phyloP scores from a whole-genome alignment of 2,113 vertebrate species.

The Uria aalge region DNA sequence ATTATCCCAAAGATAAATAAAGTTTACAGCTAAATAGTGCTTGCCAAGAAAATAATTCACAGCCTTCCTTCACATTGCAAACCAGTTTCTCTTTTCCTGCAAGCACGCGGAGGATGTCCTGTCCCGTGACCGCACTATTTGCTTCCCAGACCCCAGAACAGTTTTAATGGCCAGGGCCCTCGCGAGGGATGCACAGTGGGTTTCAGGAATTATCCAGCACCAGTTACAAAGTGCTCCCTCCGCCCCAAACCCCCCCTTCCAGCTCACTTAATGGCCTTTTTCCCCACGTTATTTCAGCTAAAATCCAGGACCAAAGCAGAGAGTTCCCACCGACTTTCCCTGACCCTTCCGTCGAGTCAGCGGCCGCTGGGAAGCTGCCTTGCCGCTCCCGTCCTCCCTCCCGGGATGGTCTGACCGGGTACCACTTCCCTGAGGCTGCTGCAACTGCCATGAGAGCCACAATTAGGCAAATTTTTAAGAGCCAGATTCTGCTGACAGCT shows the following conservation, averaged over 20 bases:
- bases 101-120: not conserved
- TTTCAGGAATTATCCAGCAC: not conserved
- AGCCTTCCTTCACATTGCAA: not conserved
- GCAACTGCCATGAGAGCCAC: not conserved
- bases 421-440: not conserved
- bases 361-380: not conserved
- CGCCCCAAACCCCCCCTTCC: not conserved
- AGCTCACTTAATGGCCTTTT: not conserved
- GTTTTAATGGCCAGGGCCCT: not conserved
- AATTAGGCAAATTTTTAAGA: not conserved
- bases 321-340: not conserved
- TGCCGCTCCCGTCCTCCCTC: not conserved
- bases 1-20: not conserved
- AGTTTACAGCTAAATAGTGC: not conserved
- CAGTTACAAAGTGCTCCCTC: not conserved
- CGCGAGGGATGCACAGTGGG: rapidly evolving
- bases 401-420: not conserved
- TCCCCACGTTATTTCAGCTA: not conserved
- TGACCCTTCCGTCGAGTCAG: not conserved
- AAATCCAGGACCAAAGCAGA: not conserved
- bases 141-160: not conserved
- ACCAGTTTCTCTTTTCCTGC: not conserved
- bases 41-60: not conserved
- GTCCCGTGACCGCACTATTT: not conserved
- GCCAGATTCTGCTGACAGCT: not conserved